Conservation (phyloP, 2,888 invertebrate genomes). For the Mamestra brassicae region DNA sequence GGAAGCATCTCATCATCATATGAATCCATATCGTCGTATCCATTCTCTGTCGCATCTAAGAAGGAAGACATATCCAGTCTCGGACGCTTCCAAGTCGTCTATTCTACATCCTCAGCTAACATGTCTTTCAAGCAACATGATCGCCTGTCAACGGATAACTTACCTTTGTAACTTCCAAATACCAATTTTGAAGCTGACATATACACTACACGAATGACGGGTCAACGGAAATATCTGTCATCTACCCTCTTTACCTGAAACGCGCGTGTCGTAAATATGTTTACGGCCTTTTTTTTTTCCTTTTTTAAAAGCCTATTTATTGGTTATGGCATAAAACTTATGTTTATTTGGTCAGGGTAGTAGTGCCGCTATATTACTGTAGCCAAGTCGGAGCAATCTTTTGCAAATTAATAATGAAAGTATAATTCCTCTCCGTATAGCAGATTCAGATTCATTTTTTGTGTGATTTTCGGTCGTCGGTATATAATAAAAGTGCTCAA, state of each 20-base stretch:
- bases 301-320: slow-evolving; percentile 4
- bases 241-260: slow-evolving; percentile 14
- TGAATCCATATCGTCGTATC: no score
- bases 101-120: neutral
- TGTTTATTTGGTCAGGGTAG: neutral
- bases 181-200: slow-evolving; percentile 33
- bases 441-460: no score
- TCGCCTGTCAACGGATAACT: slow-evolving; percentile 20
- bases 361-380: no score
- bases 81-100: neutral
- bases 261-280: slow-evolving; percentile 6
- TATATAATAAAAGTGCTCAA: no score
- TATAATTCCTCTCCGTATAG: no score
- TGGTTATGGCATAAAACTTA: slow-evolving; percentile 6
- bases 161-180: slow-evolving; percentile 39
- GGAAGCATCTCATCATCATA: neutral
- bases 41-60: neutral
- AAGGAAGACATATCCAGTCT: neutral
- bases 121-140: slow-evolving; percentile 3
- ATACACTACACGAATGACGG: slow-evolving; percentile 10
- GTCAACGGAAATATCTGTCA: slow-evolving; percentile 29
- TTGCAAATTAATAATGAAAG: no score
- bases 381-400: no score
- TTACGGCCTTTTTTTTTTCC: neutral
- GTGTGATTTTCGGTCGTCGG: no score